Base-by-base conservation (phyloP, 2,113 vertebrate genomes). In the Amia ocellicauda region DNA sequence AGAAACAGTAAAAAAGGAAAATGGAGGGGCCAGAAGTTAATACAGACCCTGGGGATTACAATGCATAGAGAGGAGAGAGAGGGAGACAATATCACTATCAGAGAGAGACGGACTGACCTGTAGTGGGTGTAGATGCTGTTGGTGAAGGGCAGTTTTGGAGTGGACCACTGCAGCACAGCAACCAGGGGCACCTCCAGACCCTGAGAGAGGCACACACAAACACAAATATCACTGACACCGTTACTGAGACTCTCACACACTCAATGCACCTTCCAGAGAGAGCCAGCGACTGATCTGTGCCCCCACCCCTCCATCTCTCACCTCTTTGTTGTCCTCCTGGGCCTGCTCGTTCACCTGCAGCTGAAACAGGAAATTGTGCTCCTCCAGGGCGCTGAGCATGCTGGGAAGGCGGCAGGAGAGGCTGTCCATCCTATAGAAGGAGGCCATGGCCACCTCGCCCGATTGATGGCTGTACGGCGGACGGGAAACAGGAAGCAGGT, bases 101-200 rank as follows among this genome's bases (percentile, higher is more conserved):
- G n/a, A n/a, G n/a, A n/a, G n/a, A n/a, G n/a, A n/a, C n/a, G 1
- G 0, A 56, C 85, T 78, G 56, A 91, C 89, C 87, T 90, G 85
- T 98, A 98, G 65, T 97, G 95, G 1, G 94, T 98, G 69, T 92
- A 95, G 77, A 97, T 97, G 58, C 90, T 92, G 83, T 88, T 89
- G 70, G 93, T 94, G 76, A 94, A 93, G 4, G 93, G 94, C 77
- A 96, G 90, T 70, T 96, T 96, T 0, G 93, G 85, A 2, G 94
- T 95, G 0, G 94, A 96, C 95, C 94, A 98, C 77, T 93, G 93
- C 22, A 98, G 74, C 58, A 96, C 90, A 1, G 93, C 94, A 3
- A 96, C 90, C 72, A 98, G 77, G 0, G 94, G 93, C 10, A 97
- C 93, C 80, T 97, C 95, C 29, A 97, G 74, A 17, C 95, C 95